phyloP scores from a whole-genome alignment of 2,888 invertebrate genomes.

The Alentia gelatinosa region DNA sequence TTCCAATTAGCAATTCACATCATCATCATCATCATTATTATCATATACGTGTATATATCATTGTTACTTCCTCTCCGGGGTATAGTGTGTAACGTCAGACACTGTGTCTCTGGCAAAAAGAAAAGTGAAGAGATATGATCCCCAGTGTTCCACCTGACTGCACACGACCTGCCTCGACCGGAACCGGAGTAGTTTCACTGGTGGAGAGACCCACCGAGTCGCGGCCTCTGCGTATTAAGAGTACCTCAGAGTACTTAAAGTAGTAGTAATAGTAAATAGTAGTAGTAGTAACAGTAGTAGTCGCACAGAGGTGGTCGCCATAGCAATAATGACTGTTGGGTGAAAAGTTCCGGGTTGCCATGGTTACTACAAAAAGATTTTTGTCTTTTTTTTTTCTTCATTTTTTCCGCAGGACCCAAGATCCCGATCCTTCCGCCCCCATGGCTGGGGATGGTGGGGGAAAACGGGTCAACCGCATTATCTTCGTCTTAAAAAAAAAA shows the following conservation, averaged over 20 bases:
- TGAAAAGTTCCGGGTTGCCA: constrained; percentile 20
- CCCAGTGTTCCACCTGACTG: background rate
- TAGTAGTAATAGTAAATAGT: background rate
- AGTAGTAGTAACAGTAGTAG: background rate
- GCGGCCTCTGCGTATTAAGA: background rate
- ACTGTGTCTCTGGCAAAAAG: too few species aligned
- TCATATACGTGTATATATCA: background rate
- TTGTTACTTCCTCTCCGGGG: too few species aligned
- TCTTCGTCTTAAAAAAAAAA: too few species aligned
- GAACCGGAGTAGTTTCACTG: background rate
- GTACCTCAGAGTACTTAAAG: constrained; percentile 11
- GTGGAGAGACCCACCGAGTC: background rate
- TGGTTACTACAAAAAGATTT: constrained; percentile 26
- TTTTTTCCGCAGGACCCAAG: background rate
- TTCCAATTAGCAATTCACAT: background rate
- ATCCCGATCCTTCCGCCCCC: background rate
- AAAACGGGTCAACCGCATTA: background rate
- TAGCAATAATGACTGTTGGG: constrained; percentile 37
- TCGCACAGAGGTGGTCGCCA: background rate
- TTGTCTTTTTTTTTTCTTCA: too few species aligned
- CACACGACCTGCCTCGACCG: background rate
- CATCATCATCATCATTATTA: background rate
- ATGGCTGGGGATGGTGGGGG: background rate
- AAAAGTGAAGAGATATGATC: background rate
- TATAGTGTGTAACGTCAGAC: too few species aligned